Percentiles rank a stretch among this genome's conserved stretches.
Evolutionary conservation across 2,113 vertebrate genomes (phyloP).

Genomic region (Physeter macrocephalus): DNA sequence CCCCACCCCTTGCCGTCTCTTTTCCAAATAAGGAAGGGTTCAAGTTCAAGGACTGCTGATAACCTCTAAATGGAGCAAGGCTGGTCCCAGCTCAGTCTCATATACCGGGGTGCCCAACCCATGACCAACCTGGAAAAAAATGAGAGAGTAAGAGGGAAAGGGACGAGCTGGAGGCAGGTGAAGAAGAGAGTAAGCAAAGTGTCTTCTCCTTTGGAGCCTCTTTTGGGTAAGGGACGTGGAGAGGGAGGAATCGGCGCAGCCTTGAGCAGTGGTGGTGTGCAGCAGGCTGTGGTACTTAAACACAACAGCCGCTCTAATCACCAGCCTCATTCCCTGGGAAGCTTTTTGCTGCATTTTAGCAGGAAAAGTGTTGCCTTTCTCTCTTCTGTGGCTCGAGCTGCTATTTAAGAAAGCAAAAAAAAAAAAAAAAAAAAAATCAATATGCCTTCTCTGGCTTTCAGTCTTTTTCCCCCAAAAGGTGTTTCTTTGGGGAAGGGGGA

Average conservation of each 20-base stretch:
- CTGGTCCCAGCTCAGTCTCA: background rate
- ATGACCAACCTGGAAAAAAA: background rate
- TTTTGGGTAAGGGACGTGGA: conserved; percentile 2
- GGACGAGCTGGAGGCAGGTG: background rate
- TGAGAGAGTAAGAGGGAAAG: background rate
- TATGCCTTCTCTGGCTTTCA: conserved; percentile 96
- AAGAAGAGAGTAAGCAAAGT: background rate
- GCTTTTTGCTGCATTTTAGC: conserved; percentile 98
- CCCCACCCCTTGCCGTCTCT: background rate
- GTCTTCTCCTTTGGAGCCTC: conserved; percentile 21
- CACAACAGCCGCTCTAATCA: conserved; percentile 96
- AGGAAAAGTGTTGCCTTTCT: conserved; percentile 92
- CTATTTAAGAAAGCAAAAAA: conserved; percentile 94
- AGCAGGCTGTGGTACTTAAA: conserved; percentile 80
- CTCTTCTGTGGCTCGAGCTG: conserved; percentile 93
- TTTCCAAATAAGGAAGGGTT: background rate
- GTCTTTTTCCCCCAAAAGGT: conserved; percentile 91
- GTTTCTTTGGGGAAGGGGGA: conserved; percentile 78
- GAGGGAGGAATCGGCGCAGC: conserved; percentile 73
- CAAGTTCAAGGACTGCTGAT: background rate
- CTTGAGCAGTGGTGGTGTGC: conserved; percentile 77
- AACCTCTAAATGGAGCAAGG: background rate
- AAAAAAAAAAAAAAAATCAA: conserved; percentile 88
- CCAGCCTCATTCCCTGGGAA: conserved; percentile 83
- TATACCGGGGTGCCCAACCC: background rate